These are phyloP conservation scores for Lamproptera curius DNA, from an alignment of 2,888 invertebrate genomes.

Conservation along the genomic window DNA sequence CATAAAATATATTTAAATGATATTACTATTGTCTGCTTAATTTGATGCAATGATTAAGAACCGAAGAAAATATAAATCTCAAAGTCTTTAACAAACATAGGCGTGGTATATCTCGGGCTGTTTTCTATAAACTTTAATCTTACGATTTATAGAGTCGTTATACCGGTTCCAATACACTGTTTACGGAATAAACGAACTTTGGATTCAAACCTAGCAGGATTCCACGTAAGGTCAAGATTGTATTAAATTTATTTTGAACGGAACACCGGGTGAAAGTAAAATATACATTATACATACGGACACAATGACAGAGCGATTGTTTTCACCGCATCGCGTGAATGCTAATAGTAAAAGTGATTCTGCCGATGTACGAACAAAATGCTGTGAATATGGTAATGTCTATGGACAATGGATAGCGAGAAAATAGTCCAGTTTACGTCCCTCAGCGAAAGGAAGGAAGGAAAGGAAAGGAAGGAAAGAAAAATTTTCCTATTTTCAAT, in stretches of 20 bases:
- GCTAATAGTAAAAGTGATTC: slow-evolving; percentile 61
- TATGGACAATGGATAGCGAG: no score
- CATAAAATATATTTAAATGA: no score
- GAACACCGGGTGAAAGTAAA: slow-evolving; percentile 41
- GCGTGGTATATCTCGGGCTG: no score
- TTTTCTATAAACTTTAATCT: no score
- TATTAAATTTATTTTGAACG: slow-evolving; percentile 31
- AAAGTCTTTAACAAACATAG: no score
- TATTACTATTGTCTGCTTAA: no score
- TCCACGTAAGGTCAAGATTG: slow-evolving; percentile 20
- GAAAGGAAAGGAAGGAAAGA: no score
- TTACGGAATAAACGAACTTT: not conserved
- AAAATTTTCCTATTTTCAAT: no score
- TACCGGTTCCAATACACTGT: not conserved
- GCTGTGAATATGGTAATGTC: no score
- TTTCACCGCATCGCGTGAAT: slow-evolving; percentile 62
- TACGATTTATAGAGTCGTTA: not conserved
- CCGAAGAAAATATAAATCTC: no score
- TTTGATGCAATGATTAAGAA: no score
- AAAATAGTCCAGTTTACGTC: not conserved
- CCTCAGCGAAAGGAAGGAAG: no score
- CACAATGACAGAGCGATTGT: slow-evolving; percentile 50
- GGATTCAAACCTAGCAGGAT: slow-evolving; percentile 16
- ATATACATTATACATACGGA: slow-evolving; percentile 34
- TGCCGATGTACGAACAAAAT: slow-evolving; percentile 10